phyloP scores from a whole-genome alignment of 2,888 invertebrate genomes.

The Catocala fraxini region DNA sequence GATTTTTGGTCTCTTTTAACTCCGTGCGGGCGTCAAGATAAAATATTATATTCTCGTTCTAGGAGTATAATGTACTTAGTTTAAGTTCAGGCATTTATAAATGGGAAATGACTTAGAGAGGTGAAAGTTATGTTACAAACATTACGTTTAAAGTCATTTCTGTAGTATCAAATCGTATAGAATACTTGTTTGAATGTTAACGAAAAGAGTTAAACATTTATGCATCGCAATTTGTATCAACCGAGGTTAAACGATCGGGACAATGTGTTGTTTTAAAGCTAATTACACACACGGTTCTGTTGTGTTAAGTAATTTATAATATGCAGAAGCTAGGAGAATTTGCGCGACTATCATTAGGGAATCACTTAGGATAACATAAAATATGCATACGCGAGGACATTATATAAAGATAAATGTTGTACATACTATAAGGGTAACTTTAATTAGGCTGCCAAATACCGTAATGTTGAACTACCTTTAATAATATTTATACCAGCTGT shows the following conservation, averaged over 20 bases:
- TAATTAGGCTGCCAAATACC: neutral
- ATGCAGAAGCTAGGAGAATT: constrained; percentile 2
- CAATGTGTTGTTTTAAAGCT: constrained; percentile 3
- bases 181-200: too few relatives aligned
- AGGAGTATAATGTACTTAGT: neutral
- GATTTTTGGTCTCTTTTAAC: constrained; percentile 15
- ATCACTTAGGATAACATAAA: constrained; percentile 3
- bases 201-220: neutral
- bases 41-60: constrained; percentile 15
- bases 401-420: neutral
- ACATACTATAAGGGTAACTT: neutral
- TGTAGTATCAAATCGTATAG: too few relatives aligned
- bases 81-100: neutral
- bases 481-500: too few relatives aligned
- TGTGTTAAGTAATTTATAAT: constrained; percentile 5
- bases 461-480: too few relatives aligned
- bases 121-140: neutral
- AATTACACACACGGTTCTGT: neutral
- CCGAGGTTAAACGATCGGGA: constrained; percentile 3
- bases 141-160: too few relatives aligned
- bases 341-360: constrained; percentile 1
- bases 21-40: neutral
- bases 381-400: constrained; percentile 1
- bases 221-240: neutral
- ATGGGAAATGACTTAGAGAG: neutral